phyloP scores from a whole-genome alignment of 2,888 invertebrate species.

The Hecatera dysodea region DNA sequence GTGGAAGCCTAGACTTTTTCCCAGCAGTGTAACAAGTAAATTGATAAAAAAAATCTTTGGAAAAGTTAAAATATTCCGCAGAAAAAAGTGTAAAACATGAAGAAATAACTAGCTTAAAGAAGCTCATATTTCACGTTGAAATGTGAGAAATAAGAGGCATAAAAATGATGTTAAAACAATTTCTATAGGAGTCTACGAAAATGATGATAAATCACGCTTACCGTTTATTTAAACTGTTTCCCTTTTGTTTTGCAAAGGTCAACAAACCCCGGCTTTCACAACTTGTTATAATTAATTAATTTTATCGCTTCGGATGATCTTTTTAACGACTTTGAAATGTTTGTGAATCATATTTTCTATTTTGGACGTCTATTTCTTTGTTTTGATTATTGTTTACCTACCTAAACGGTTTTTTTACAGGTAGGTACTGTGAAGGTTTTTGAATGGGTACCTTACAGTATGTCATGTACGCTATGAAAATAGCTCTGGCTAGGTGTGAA shows the following conservation, averaged over 20 bases:
- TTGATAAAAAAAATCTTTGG: no score
- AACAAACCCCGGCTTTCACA: constrained; percentile 43
- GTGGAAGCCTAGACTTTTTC: no score
- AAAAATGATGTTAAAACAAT: constrained; percentile 17
- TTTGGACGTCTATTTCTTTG: neutral
- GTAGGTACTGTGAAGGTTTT: neutral
- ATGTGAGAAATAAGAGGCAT: constrained; percentile 2
- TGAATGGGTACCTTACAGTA: neutral
- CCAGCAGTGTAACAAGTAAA: no score
- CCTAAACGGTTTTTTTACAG: neutral
- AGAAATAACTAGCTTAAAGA: constrained; percentile 12
- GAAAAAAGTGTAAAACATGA: neutral
- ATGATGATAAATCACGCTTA: constrained; percentile 50
- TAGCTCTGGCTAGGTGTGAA: no score
- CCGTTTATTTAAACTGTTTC: constrained; percentile 28
- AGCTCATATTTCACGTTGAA: constrained; percentile 17
- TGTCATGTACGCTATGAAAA: no score
- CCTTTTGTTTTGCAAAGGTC: constrained; percentile 50
- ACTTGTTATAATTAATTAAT: constrained; percentile 52
- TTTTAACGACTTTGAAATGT: constrained; percentile 20
- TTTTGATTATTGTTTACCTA: neutral
- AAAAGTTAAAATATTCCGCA: no score
- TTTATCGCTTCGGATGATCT: constrained; percentile 31
- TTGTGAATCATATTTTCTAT: constrained; percentile 1
- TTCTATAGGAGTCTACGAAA: constrained; percentile 14